These are phyloP conservation scores for Prolemur simus DNA, from an alignment of 2,113 vertebrate genomes.

Conservation along the genomic window DNA sequence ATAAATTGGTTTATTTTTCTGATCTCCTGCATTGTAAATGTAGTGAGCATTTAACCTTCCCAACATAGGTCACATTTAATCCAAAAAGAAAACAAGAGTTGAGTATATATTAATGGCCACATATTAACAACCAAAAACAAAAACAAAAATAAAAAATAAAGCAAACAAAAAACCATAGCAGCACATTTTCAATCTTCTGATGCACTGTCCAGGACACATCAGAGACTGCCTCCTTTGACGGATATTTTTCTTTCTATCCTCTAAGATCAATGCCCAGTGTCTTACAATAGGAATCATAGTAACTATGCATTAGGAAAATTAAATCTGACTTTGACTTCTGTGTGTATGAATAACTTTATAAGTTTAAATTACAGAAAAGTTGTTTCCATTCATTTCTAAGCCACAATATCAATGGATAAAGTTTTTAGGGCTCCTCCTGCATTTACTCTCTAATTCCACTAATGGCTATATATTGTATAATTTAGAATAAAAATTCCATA, in stretches of 20 bases:
- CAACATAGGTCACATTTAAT: neutral
- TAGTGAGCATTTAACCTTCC: neutral
- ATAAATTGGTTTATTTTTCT: neutral
- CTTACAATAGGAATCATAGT: neutral
- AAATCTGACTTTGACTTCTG: neutral
- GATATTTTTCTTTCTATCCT: neutral
- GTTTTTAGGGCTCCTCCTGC: neutral
- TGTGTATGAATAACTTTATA: neutral
- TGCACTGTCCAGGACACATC: accelerated
- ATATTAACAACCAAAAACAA: neutral
- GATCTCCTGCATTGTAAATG: neutral
- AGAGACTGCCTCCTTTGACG: neutral
- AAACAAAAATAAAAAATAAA: neutral
- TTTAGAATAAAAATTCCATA: neutral
- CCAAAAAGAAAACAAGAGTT: neutral
- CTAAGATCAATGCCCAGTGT: neutral
- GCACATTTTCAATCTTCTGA: neutral
- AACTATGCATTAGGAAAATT: neutral
- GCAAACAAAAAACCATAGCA: neutral
- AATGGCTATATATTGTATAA: neutral
- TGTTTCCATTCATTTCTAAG: neutral
- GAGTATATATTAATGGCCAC: neutral
- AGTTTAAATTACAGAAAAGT: neutral
- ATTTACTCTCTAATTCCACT: neutral
- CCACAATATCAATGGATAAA: neutral